A percentile compares a stretch with the other conserved stretches of the same genome.
Evolutionary conservation across 2,888 invertebrate genomes (phyloP).

Genomic region (Blastobasis lacticolella): DNA sequence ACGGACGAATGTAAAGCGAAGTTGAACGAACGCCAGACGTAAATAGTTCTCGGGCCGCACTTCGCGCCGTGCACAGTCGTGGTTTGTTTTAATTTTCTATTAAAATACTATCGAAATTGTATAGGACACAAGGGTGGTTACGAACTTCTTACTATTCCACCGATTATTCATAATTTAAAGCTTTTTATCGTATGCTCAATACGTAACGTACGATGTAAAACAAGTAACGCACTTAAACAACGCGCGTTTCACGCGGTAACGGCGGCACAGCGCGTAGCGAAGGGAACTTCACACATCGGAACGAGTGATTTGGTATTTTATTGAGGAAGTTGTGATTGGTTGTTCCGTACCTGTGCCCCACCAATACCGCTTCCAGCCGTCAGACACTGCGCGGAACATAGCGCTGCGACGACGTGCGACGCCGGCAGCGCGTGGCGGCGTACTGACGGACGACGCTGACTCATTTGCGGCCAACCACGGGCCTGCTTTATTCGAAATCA

Average conservation of each 20-base stretch:
- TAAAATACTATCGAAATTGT: too few relatives aligned
- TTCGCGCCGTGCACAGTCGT: not conserved
- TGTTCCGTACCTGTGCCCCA: slow-evolving; percentile 70
- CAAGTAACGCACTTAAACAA: not conserved
- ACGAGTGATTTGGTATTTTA: slow-evolving; percentile 34
- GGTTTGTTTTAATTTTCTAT: too few relatives aligned
- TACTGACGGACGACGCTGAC: slow-evolving; percentile 36
- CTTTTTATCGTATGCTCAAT: too few relatives aligned
- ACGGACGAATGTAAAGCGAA: slow-evolving; percentile 39
- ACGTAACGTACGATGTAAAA: too few relatives aligned
- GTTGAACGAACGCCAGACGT: slow-evolving; percentile 41
- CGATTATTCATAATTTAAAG: too few relatives aligned
- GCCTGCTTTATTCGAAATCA: slow-evolving; percentile 26
- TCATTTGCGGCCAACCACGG: slow-evolving; percentile 20
- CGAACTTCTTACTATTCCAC: too few relatives aligned
- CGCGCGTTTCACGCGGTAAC: slow-evolving; percentile 2
- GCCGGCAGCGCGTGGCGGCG: slow-evolving; percentile 51
- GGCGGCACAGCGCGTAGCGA: not conserved
- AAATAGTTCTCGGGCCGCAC: slow-evolving; percentile 51
- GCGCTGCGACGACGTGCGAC: slow-evolving; percentile 42
- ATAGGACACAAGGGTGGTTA: too few relatives aligned
- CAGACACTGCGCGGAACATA: slow-evolving; percentile 64
- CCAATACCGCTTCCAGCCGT: slow-evolving; percentile 68
- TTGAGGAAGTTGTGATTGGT: slow-evolving; percentile 54
- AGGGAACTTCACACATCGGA: slow-evolving; percentile 21